Conservation (phyloP, 2,113 vertebrate species). For the Pygoscelis adeliae region DNA sequence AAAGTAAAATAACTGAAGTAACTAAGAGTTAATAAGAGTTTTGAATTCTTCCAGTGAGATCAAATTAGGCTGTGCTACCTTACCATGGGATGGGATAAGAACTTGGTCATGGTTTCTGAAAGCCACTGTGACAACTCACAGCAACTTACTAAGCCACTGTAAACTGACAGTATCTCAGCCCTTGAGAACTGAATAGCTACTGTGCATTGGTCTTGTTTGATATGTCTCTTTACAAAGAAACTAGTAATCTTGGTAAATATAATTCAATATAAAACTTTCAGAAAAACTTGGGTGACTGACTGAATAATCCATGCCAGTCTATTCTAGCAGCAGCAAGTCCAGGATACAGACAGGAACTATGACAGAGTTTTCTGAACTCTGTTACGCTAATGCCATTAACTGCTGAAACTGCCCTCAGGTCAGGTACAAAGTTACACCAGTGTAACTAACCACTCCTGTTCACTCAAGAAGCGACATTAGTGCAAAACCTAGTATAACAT, state of each 20-base stretch:
- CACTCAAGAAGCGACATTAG: neutral
- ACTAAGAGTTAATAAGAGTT: neutral
- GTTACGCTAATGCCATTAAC: neutral
- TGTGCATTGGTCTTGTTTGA: rapidly evolving
- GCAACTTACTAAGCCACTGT: neutral
- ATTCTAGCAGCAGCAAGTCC: neutral
- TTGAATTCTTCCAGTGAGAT: neutral
- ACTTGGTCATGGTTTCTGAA: neutral
- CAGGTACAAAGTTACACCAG: neutral
- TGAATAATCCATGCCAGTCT: neutral
- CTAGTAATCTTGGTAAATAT: neutral
- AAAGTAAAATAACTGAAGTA: neutral
- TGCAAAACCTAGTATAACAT: neutral
- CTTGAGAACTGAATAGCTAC: neutral
- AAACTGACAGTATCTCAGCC: neutral
- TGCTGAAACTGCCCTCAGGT: neutral
- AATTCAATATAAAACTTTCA: neutral
- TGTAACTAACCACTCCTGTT: rapidly evolving
- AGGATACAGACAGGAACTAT: neutral
- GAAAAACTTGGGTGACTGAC: neutral
- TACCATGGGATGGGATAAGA: neutral
- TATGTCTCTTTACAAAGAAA: neutral
- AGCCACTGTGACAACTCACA: neutral
- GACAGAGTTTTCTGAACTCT: neutral
- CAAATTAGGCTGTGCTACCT: neutral